Base-by-base conservation (phyloP, 2,113 vertebrate genomes). In the Oncorhynchus masou region DNA sequence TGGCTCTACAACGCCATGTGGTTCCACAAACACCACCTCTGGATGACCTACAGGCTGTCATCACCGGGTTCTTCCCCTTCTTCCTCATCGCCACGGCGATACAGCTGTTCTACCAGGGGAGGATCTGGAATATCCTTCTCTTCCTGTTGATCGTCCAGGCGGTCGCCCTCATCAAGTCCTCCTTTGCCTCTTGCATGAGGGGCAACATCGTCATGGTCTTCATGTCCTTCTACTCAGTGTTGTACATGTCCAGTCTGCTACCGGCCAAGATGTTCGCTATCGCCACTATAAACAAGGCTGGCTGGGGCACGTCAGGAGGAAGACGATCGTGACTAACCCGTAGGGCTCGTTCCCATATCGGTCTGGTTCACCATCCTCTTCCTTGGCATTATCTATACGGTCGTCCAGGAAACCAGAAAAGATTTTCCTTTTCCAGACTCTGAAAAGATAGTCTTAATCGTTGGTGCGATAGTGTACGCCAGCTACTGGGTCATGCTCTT, bases 1-100 rank as follows among this genome's bases (percentile, higher is more conserved):
- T 99, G 98, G 98, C 94, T 99, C n/a, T 99, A 99, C 90, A 99
- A 99, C 57, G 94, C 97, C 0, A 93, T 99, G 97, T 99, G 97
- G 97, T 99, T 99, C 88, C 97, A 99, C 91, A 99, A 99, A 88
- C 98, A 99, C 82, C 97, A 99, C 89, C 91, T 99, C 89, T 99
- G 97, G 97, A 99, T 99, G 98, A 99, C 98, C 79, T 99, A 99
- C 0, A 99, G 89, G 97, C 98, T 0, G 96, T 99, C 81, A 99
- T 99, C 94, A 99, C 98, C 64, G 97, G 97, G 85, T 99, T 99
- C 93, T 99, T 99, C 87, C 98, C 98, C 22, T 99, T 99, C 91
- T 99, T 99, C 83, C 96, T 99, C 76, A 98, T 99, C 0, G 97
- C 96, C 87, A 99, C 98, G 2, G 97, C 98, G 0, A 99, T 99